A percentile compares a stretch with the other conserved stretches of the same genome.
Conservation (phyloP, 2,888 invertebrate species). For the Hypomecis punctinalis region DNA sequence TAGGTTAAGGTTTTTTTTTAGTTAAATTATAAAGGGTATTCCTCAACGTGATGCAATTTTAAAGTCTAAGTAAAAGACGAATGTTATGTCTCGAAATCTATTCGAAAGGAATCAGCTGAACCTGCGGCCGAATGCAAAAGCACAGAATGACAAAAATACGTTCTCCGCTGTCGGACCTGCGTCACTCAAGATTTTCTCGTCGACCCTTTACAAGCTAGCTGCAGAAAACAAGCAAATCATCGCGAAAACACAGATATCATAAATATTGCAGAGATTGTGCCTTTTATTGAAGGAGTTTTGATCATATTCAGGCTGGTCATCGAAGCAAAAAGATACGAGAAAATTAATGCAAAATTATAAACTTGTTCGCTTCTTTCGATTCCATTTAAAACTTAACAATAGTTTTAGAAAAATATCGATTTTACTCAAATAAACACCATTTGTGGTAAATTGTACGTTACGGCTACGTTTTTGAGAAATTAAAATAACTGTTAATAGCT, state of each 20-base stretch:
- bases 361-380: neutral
- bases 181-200: conserved; percentile 65
- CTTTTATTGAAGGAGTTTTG: conserved; percentile 34
- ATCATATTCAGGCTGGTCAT: conserved; percentile 13
- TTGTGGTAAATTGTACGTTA: no score
- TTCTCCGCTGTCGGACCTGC: conserved; percentile 68
- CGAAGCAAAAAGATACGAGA: neutral
- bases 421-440: no score
- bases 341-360: neutral
- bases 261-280: conserved; percentile 46
- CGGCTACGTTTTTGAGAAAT: no score
- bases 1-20: no score
- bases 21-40: neutral
- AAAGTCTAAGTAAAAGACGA: conserved; percentile 21
- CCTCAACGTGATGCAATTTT: conserved; percentile 13
- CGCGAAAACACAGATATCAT: conserved; percentile 48
- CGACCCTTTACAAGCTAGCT: conserved; percentile 61
- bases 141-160: conserved; percentile 68
- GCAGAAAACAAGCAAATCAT: conserved; percentile 64
- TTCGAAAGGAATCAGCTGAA: conserved; percentile 20
- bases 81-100: conserved; percentile 28
- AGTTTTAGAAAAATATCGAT: no score
- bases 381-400: no score
- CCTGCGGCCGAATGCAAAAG: conserved; percentile 58
- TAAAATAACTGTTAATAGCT: no score